Evolutionary conservation across 2,888 invertebrate genomes (phyloP).

Genomic region (Leuctra nigra): DNA sequence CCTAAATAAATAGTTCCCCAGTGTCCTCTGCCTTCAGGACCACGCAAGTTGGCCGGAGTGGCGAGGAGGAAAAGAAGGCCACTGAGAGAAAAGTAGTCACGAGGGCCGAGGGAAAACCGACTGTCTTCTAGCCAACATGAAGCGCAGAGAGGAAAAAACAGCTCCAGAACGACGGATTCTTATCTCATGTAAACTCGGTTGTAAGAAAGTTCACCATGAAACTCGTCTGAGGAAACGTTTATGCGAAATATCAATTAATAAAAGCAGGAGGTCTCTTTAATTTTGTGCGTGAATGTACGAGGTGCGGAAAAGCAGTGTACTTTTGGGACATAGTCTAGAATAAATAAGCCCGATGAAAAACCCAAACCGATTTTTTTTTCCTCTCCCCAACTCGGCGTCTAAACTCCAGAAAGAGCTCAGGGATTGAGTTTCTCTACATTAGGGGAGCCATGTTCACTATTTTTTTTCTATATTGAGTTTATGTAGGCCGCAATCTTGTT

Average conservation of each 20-base stretch:
- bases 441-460: conserved; percentile 1
- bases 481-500: too few species aligned
- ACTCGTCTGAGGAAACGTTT: background rate
- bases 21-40: background rate
- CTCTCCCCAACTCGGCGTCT: background rate
- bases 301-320: background rate
- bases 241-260: too few species aligned
- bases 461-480: background rate
- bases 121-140: background rate
- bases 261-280: too few species aligned
- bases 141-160: background rate
- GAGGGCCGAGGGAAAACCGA: conserved; percentile 5
- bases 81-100: background rate
- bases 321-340: background rate
- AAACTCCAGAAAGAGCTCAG: conserved; percentile 4
- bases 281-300: too few species aligned
- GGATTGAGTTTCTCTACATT: conserved; percentile 10
- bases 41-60: background rate
- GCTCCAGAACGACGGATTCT: too few species aligned
- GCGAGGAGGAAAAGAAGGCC: background rate
- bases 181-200: too few species aligned
- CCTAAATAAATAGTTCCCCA: conserved; percentile 9
- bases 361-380: background rate
- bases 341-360: conserved; percentile 1
- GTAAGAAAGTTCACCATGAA: background rate